These are phyloP conservation scores for Mesocricetus auratus DNA, from an alignment of 2,113 vertebrate genomes.

Conservation along the genomic window DNA sequence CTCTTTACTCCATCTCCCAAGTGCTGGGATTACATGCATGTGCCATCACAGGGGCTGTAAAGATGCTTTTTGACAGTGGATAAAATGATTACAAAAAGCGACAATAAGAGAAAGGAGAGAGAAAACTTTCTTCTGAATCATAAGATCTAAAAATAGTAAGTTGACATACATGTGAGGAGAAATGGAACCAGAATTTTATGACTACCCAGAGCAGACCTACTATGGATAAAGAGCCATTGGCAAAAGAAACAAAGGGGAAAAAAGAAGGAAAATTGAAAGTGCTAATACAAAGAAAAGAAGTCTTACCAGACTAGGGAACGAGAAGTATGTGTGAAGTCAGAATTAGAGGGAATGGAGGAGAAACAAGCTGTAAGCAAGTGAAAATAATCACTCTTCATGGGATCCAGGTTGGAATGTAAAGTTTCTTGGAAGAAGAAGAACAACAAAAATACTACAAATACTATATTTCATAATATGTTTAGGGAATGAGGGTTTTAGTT, in stretches of 20 bases:
- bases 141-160: conserved; percentile 31
- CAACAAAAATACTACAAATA: neutral
- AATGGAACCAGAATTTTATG: conserved; percentile 49
- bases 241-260: conserved; percentile 14
- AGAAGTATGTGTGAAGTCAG: neutral
- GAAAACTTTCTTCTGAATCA: conserved; percentile 24
- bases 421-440: neutral
- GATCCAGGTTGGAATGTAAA: neutral
- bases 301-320: neutral
- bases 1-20: neutral
- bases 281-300: conserved; percentile 25
- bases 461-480: neutral
- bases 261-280: conserved; percentile 29
- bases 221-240: conserved; percentile 14
- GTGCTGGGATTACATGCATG: neutral
- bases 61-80: conserved; percentile 46
- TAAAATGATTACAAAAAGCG: conserved; percentile 12
- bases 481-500: neutral
- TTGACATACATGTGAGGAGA: neutral
- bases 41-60: neutral
- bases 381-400: neutral
- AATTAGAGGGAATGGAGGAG: conserved; percentile 34
- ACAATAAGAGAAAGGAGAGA: neutral
- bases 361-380: conserved; percentile 13
- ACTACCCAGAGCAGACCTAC: neutral